Conservation (phyloP, 2,888 invertebrate species). For the Aleiodes alternator region DNA sequence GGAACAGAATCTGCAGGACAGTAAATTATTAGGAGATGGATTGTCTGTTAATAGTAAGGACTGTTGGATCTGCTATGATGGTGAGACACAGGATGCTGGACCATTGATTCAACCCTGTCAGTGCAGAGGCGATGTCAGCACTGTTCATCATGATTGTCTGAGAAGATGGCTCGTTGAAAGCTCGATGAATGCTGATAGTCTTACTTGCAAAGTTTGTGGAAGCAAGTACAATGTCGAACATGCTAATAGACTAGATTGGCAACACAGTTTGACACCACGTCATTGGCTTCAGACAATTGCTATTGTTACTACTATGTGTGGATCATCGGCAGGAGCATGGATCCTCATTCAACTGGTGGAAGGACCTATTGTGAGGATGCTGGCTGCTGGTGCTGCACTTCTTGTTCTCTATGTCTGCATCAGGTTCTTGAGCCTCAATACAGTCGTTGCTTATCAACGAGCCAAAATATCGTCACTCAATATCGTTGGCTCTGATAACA, state of each 20-base stretch:
- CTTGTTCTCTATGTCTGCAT: constrained; percentile 90
- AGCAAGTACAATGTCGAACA: constrained; percentile 88
- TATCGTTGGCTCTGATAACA: constrained; percentile 78
- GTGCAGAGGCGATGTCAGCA: constrained; percentile 94
- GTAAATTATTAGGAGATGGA: constrained; percentile 63
- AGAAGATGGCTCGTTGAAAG: constrained; percentile 93
- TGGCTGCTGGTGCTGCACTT: constrained; percentile 88
- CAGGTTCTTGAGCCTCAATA: constrained; percentile 91
- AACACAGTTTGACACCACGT: constrained; percentile 87
- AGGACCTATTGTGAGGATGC: constrained; percentile 86
- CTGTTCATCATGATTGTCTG: constrained; percentile 93
- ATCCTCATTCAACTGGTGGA: constrained; percentile 86
- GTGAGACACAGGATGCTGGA: constrained; percentile 83
- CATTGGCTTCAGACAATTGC: constrained; percentile 91
- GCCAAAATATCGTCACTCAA: constrained; percentile 92
- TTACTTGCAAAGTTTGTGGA: constrained; percentile 91
- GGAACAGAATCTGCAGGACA: constrained; percentile 61
- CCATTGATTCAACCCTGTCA: constrained; percentile 92
- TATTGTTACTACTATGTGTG: constrained; percentile 87
- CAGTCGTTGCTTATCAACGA: constrained; percentile 92
- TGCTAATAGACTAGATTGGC: constrained; percentile 87
- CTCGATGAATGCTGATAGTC: constrained; percentile 81
- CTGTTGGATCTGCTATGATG: constrained; percentile 97
- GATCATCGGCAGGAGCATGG: constrained; percentile 87
- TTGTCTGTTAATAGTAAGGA: constrained; percentile 81